Base-by-base conservation (phyloP, 2,797 vertebrate species). In the Enteromius radiatus region DNA sequence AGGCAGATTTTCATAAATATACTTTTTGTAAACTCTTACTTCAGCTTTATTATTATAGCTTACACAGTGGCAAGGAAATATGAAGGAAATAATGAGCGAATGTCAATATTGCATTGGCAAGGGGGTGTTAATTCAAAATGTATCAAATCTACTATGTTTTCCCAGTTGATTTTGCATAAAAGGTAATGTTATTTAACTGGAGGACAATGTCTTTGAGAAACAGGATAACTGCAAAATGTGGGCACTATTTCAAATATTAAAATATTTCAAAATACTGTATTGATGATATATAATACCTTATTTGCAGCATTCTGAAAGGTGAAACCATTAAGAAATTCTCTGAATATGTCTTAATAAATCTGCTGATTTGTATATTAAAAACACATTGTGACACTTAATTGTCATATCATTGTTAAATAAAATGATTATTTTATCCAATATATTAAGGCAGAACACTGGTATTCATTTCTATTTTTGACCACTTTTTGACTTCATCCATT, bases 401-500 rank as follows among this genome's bases (percentile, higher is more conserved):
- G 36, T 38, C 36, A 3, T 4, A 38, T 7, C 8, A 38, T 38
- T 38, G 7, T 33, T 4, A 33, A 33, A 33, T n/a, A n/a, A n/a
- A n/a, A n/a, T n/a, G 5, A 38, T 38, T 38, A 38, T 43, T 43
- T 69, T 6, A 68, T 68, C n/a, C 38, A 15, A 17, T 45, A 28
- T 45, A 69, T 45, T 15, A 69, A 26, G 23, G 14, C 38, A 76
- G 15, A 63, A 26, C 21, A 9, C 31, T 82, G 19, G 21, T 52
- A 54, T 85, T 26, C 31, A 69, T 52, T 79, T 83, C 63, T 69
- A 63, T 80, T 86, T 69, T 36, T 52, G 63, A 56, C 43, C 26
- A 80, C 1, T 36, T 28, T 28, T 63, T 61, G 26, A 61, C 81
- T 76, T 43, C 5, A 14, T n/a, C 21, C 43, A 54, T 82, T 83